These are phyloP conservation scores for Sander lucioperca DNA, from an alignment of 2,113 vertebrate genomes.

Conservation along the genomic window DNA sequence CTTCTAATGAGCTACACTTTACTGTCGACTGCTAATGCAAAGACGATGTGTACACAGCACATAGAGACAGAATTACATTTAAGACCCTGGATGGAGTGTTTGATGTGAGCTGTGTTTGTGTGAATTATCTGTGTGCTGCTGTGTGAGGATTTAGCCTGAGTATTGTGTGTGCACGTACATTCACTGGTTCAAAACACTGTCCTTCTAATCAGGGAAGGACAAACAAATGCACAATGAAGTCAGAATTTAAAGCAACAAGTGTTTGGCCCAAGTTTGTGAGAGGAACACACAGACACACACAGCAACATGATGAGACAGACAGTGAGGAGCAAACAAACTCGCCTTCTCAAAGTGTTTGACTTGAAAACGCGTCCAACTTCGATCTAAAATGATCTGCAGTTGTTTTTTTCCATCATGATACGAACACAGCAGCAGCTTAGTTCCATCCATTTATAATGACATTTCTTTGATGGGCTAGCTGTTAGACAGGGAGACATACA, in stretches of 20 bases:
- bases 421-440: neutral
- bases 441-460: conserved; percentile 36
- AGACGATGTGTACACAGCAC: conserved; percentile 48
- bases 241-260: neutral
- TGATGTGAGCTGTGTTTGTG: conserved; percentile 17
- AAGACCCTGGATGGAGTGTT: conserved; percentile 39
- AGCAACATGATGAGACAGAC: neutral
- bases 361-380: neutral
- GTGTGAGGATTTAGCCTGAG: neutral
- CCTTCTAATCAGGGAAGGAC: neutral
- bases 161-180: neutral
- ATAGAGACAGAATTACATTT: conserved; percentile 37
- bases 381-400: neutral
- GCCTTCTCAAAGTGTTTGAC: neutral
- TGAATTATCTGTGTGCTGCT: neutral
- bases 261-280: neutral
- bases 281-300: neutral
- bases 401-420: neutral
- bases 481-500: neutral
- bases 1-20: conserved; percentile 59
- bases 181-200: neutral
- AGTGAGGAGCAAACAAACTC: conserved; percentile 8
- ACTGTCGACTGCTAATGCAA: conserved; percentile 41
- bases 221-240: neutral
- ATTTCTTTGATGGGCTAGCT: conserved; percentile 20